Conservation (phyloP, 2,888 invertebrate species). For the Trimorus sp. region DNA sequence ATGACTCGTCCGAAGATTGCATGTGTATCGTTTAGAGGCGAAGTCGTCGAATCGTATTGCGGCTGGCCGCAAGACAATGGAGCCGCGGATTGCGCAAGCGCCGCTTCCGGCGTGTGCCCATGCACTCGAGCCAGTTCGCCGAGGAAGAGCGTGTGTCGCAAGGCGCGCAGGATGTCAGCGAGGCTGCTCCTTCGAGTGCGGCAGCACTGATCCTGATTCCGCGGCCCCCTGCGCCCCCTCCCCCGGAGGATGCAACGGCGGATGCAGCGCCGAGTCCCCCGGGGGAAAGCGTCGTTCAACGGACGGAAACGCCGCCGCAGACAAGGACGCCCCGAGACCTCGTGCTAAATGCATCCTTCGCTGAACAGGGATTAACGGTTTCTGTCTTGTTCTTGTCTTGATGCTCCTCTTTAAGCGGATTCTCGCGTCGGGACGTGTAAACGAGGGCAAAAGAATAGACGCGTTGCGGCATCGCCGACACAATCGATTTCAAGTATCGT, state of each 20-base stretch:
- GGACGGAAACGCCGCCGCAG: constrained; percentile 71
- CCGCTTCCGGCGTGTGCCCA: constrained; percentile 74
- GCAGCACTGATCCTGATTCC: constrained; percentile 74
- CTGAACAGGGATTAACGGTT: constrained; percentile 74
- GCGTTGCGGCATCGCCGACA: constrained; percentile 54
- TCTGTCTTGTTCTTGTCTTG: constrained; percentile 56
- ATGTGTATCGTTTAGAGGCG: constrained; percentile 63
- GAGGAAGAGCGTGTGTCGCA: constrained; percentile 74
- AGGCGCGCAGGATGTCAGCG: constrained; percentile 80
- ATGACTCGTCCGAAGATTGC: constrained; percentile 63
- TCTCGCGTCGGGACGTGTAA: constrained; percentile 65
- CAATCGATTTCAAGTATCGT: constrained; percentile 55
- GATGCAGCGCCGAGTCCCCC: constrained; percentile 51
- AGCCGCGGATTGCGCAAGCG: constrained; percentile 76
- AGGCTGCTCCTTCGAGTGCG: constrained; percentile 74
- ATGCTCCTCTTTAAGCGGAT: constrained; percentile 63
- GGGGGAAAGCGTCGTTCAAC: constrained; percentile 75
- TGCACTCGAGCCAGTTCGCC: constrained; percentile 67
- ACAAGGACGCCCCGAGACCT: constrained; percentile 79
- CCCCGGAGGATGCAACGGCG: constrained; percentile 49
- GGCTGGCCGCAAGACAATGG: constrained; percentile 77
- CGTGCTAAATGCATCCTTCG: constrained; percentile 81
- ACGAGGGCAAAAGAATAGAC: constrained; percentile 56
- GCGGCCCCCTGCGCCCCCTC: constrained; percentile 65
- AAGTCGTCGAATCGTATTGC: constrained; percentile 70